These are phyloP conservation scores for Pollenia labialis DNA, from an alignment of 2,888 invertebrate genomes.

Conservation along the genomic window DNA sequence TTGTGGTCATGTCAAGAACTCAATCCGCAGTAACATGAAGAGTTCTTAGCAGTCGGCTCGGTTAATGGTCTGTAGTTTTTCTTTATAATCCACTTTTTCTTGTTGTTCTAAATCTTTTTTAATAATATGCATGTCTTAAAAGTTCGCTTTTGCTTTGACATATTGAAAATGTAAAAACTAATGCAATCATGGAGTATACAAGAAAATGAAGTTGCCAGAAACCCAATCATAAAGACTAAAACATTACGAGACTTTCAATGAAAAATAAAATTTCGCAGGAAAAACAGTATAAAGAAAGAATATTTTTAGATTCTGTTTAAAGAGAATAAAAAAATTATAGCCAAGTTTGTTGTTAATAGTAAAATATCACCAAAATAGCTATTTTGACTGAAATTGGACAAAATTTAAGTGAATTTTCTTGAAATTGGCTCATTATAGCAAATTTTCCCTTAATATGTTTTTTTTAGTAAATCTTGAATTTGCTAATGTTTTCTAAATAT, in stretches of 20 bases:
- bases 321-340: neutral
- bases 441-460: no score
- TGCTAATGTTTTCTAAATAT: no score
- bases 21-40: no score
- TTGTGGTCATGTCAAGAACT: no score
- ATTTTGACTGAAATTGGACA: no score
- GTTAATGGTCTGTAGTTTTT: neutral
- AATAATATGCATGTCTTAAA: slow-evolving; percentile 24
- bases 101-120: neutral
- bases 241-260: slow-evolving; percentile 1
- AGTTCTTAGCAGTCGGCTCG: no score
- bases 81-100: neutral
- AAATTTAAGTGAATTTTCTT: no score
- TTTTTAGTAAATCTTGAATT: no score
- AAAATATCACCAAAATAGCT: no score
- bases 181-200: slow-evolving; percentile 37
- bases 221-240: slow-evolving; percentile 1
- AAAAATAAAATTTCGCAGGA: neutral
- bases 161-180: slow-evolving; percentile 43
- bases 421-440: no score
- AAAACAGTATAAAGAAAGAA: neutral
- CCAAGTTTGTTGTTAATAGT: neutral
- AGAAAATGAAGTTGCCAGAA: slow-evolving; percentile 14
- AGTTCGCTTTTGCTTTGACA: slow-evolving; percentile 41
- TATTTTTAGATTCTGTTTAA: no score